A percentile compares a stretch with the other conserved stretches of the same genome.
These are phyloP conservation scores for Neodiprion fabricii DNA, from an alignment of 1,140 invertebrate genomes.

Conservation along the genomic window DNA sequence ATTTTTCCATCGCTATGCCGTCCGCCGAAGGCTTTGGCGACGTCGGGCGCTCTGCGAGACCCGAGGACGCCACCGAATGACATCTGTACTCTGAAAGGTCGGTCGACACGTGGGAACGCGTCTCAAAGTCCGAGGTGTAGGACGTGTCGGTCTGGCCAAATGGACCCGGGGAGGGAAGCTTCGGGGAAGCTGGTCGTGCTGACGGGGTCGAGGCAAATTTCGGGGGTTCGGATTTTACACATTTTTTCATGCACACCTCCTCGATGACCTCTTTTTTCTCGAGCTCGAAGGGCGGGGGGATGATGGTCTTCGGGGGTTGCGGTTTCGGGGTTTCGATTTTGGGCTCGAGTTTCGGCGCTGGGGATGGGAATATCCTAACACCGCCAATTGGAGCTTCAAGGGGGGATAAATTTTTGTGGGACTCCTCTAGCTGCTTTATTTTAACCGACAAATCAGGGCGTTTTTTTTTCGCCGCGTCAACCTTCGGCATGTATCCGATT, in stretches of 20 bases:
- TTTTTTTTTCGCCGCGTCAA: slow-evolving; percentile 48
- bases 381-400: slow-evolving; percentile 70
- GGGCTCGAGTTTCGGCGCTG: slow-evolving; percentile 38
- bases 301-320: slow-evolving; percentile 47
- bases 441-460: slow-evolving; percentile 67
- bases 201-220: slow-evolving; percentile 15
- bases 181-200: neutral
- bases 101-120: slow-evolving; percentile 37
- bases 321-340: slow-evolving; percentile 32
- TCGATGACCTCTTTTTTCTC: slow-evolving; percentile 26
- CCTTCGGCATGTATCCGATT: slow-evolving; percentile 70
- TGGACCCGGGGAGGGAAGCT: slow-evolving; percentile 10
- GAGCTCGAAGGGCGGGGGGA: slow-evolving; percentile 39
- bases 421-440: slow-evolving; percentile 70
- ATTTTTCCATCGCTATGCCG: slow-evolving; percentile 68
- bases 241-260: slow-evolving; percentile 37
- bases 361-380: slow-evolving; percentile 66
- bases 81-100: slow-evolving; percentile 44
- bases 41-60: slow-evolving; percentile 35
- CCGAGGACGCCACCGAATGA: slow-evolving; percentile 43
- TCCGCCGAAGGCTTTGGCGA: slow-evolving; percentile 66
- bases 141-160: slow-evolving; percentile 25
- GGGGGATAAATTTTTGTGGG: slow-evolving; percentile 63
- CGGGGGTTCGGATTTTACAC: slow-evolving; percentile 17
- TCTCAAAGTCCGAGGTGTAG: slow-evolving; percentile 44